Base-by-base conservation (phyloP, 2,888 invertebrate species). In the Zygothrica quintamaculata region DNA sequence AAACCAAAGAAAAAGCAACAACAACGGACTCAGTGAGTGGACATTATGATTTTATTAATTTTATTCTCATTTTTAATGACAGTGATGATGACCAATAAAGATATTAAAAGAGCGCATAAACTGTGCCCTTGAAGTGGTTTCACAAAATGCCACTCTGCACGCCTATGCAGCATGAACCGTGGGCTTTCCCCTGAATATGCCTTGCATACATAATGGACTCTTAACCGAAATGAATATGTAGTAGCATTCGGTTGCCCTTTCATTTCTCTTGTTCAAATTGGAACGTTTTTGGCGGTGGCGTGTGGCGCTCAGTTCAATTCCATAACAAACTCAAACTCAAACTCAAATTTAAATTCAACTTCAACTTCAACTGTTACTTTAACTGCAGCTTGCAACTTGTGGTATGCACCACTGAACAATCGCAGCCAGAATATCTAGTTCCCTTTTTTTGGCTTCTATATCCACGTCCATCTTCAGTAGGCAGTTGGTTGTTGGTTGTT, bases 81-180 rank as follows among this genome's bases (percentile, higher is more conserved):
- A 65, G 74, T 69, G 65, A 82, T 79, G 88, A 88, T 87, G 85
- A 72, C 82, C 88, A 88, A 87, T 88, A 85, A 88, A 88, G 88
- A 88, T 88, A 88, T 88, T 84, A 88, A 85, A 79, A 77, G 77
- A 67, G 69, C 73, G 68, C 74, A 86, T 82, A 77, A 87, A 82
- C 75, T 76, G 73, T 84, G 79, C 76, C 72, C 65, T 68, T 77
- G 76, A 82, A 86, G 86, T 78, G 76, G 60, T 74, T 77, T 82
- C 73, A 74, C 79, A 81, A n/a, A 80, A 78, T 76, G 81, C 64
- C 70, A 64, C 70, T 62, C 48, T 52, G 53, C 66, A 79, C 82
- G 76, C 73, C 76, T 65, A 57, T 40, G 31, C 42, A 42, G 44
- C 39, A 52, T 33, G 18, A 5, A 40, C 65, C 15, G 59, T 70